These are phyloP conservation scores for Ceratotherium simum DNA, from an alignment of 2,113 vertebrate species.

Conservation along the genomic window DNA sequence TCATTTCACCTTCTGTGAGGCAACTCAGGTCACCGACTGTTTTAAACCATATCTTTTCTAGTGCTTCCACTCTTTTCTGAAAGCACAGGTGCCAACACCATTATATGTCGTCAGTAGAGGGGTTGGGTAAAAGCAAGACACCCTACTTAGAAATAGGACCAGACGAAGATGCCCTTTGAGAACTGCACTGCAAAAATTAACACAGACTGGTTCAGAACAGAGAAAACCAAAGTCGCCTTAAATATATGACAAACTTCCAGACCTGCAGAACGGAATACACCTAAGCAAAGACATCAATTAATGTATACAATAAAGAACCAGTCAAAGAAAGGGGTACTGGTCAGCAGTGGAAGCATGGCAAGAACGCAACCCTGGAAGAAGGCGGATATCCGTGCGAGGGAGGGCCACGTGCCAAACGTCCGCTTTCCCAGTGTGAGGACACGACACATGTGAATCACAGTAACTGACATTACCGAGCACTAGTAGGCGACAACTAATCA, in stretches of 20 bases:
- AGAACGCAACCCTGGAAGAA: neutral
- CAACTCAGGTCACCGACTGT: neutral
- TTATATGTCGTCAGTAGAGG: neutral
- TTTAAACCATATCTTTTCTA: neutral
- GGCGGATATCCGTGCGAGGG: no score
- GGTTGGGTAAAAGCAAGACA: no score
- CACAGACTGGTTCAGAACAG: neutral
- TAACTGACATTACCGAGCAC: neutral
- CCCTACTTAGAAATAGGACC: neutral
- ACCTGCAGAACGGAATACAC: no score
- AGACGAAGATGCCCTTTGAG: neutral
- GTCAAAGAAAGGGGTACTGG: no score
- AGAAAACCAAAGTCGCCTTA: neutral
- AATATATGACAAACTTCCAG: neutral
- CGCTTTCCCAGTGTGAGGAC: neutral
- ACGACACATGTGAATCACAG: no score
- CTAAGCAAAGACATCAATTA: neutral
- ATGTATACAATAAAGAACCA: neutral
- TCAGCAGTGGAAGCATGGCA: no score
- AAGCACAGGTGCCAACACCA: neutral
- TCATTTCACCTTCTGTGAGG: neutral
- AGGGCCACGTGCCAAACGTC: no score
- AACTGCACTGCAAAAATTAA: neutral
- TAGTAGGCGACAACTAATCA: neutral
- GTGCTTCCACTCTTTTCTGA: neutral